These are phyloP conservation scores for Grantiella picta DNA, from an alignment of 2,113 vertebrate species.

Conservation along the genomic window DNA sequence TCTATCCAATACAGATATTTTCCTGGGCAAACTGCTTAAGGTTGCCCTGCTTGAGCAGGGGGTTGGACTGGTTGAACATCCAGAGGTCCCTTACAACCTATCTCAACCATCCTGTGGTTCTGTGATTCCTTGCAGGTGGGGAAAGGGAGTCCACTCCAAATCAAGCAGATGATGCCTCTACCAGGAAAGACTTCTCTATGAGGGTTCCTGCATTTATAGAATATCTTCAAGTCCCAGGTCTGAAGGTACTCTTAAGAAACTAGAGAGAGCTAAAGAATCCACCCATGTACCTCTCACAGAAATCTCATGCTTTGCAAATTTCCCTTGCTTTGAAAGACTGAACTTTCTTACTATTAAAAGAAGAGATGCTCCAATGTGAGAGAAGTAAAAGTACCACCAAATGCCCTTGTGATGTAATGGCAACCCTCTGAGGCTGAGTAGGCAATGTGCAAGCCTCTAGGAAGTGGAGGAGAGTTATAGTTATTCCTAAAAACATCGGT, in stretches of 20 bases:
- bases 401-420: neutral
- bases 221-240: neutral
- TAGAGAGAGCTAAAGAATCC: neutral
- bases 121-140: neutral
- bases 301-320: neutral
- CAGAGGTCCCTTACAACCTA: neutral
- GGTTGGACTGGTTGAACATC: fast-evolving
- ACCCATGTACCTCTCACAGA: neutral
- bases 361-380: neutral
- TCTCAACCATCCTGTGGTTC: neutral
- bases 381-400: neutral
- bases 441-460: neutral
- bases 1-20: fast-evolving
- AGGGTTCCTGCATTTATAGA: neutral
- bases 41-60: neutral
- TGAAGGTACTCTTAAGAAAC: neutral
- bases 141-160: neutral
- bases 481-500: neutral
- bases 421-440: fast-evolving
- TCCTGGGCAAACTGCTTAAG: neutral
- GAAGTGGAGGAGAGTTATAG: neutral
- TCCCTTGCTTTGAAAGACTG: neutral
- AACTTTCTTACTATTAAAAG: neutral
- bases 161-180: neutral
- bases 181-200: neutral